Evolutionary conservation across 2,797 vertebrate species (phyloP), one percentile per base, ranked within the genome.

Genomic region (Miichthys miiuy): DNA sequence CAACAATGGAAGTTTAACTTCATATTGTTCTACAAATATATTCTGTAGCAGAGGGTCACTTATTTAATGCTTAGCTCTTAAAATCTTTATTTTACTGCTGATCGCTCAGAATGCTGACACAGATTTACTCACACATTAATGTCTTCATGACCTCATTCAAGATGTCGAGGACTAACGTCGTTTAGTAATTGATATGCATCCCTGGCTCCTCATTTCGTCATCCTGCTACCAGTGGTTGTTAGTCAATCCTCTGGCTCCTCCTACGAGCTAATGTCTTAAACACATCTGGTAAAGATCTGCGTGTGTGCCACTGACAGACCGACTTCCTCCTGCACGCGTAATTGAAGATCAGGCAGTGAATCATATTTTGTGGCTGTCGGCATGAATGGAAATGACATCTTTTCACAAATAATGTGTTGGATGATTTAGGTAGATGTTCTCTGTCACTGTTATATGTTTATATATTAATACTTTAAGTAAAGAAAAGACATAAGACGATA

Each of bases 271-370:
- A 72, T 17, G 44, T 79, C 65, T 69, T 68, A 42, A 65, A 72
- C 63, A 89, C 83, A 89, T 91, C 82, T 91, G 87, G 73, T 74
- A 83, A 83, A 89, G 75, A 56, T 77, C 62, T 83, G 57, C 27
- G 8, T 17, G 38, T 30, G n/a, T 68, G 52, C 54, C 54, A 54
- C 68, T 61, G 54, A 58, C 72, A 81, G 61, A 55, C 79, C 34
- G 34, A 38, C 34, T 16, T 77, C 68, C 61, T 70, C 48, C 51
- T 75, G 75, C 1, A 1, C 38, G 47, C 61, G 21, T 47, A 65
- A 77, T 69, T 78, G 58, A 76, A 50, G 52, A 72, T 65, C 23
- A 10, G 64, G 42, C 62, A 50, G 60, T 60, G 75, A 80, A 68
- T 75, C 73, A 69, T 5, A 47, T 66, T 63, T 77, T 27, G 65